Conservation (phyloP, 2,113 vertebrate species). For the Carlito syrichta region DNA sequence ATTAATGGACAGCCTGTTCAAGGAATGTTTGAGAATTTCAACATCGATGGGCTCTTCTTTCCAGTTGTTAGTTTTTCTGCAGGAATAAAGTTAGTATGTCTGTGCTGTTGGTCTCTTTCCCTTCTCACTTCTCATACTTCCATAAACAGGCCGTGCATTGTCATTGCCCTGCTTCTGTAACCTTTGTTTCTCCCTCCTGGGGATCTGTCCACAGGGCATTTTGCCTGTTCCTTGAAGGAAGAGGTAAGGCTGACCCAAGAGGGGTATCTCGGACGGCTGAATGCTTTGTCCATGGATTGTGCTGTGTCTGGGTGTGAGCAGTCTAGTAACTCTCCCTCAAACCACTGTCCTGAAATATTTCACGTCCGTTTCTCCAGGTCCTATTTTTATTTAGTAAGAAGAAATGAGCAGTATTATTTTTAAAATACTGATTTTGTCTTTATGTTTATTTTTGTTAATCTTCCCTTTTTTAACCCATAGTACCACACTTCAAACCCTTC, state of each 20-base stretch:
- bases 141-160: not conserved
- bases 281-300: not conserved
- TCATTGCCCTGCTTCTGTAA: not conserved
- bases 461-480: not conserved
- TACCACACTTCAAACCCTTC: not conserved
- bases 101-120: not conserved
- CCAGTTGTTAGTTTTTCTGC: constrained; percentile 96
- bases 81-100: constrained; percentile 92
- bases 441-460: not conserved
- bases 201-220: not conserved
- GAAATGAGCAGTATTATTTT: not conserved
- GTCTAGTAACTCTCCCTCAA: not conserved
- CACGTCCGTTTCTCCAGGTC: not conserved
- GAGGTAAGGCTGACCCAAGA: not conserved
- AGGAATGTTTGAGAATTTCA: constrained; percentile 99
- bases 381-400: not conserved
- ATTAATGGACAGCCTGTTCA: constrained; percentile 98
- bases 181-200: constrained; percentile 25
- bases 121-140: not conserved
- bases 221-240: not conserved
- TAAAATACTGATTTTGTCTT: not conserved
- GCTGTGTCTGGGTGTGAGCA: not conserved
- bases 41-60: constrained; percentile 95
- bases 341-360: not conserved
- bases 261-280: not conserved